Evolutionary conservation across 1,140 invertebrate species (phyloP).

Genomic region (Periplaneta americana): DNA sequence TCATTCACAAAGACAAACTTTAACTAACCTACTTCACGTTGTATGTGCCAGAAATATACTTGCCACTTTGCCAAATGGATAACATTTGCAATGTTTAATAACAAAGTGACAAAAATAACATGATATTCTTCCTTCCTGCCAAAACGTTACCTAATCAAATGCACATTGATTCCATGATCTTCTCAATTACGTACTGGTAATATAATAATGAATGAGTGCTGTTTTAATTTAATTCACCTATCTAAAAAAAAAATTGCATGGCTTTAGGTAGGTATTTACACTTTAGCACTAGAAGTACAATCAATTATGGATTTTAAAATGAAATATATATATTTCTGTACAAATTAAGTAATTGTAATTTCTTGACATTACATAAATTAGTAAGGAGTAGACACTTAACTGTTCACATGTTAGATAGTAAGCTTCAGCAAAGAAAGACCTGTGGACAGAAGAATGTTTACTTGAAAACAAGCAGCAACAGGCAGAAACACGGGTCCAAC

Average conservation of each 20-base stretch:
- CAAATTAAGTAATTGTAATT: no score
- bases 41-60: background rate
- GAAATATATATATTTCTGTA: no score
- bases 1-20: background rate
- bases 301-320: no score
- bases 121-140: background rate
- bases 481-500: background rate
- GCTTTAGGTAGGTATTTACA: no score
- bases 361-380: no score
- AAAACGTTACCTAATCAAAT: no score
- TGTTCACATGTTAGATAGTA: conserved; percentile 60
- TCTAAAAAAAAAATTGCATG: no score
- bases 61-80: background rate
- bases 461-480: conserved; percentile 3
- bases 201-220: no score
- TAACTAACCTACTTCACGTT: background rate
- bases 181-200: no score
- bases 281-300: no score
- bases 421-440: conserved; percentile 52
- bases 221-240: no score
- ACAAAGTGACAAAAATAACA: background rate
- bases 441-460: conserved; percentile 34
- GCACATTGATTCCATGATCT: no score
- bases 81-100: background rate
- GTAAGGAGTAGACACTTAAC: conserved; percentile 43